These are phyloP conservation scores for Anoplopoma fimbria DNA, from an alignment of 2,113 vertebrate genomes.

Conservation along the genomic window DNA sequence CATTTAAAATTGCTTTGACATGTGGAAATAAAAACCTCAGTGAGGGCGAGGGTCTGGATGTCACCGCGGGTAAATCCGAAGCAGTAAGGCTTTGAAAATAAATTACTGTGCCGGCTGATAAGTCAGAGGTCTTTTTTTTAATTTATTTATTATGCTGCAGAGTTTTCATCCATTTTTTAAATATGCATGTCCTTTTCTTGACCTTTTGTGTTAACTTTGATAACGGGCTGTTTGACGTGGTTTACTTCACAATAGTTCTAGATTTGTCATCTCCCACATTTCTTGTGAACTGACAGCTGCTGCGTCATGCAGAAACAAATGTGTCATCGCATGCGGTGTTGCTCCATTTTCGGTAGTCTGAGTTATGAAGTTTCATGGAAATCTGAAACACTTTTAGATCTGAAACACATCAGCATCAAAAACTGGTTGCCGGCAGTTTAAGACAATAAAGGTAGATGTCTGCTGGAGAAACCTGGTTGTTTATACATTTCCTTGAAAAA, in stretches of 20 bases:
- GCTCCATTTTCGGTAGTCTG: not conserved
- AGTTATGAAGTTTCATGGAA: not conserved
- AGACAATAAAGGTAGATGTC: not conserved
- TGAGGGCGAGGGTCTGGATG: slow-evolving; percentile 27
- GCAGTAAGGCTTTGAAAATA: slow-evolving; percentile 22
- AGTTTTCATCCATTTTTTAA: slow-evolving; percentile 9
- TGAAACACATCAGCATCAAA: not conserved
- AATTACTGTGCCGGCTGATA: slow-evolving; percentile 42
- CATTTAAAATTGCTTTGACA: slow-evolving; percentile 60
- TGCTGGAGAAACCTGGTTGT: not conserved
- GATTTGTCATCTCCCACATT: not conserved
- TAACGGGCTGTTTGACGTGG: not conserved
- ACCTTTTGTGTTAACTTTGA: slow-evolving; percentile 14
- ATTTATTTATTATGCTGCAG: slow-evolving; percentile 2
- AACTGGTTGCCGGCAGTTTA: not conserved
- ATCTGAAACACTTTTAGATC: not conserved
- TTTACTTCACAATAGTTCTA: not conserved
- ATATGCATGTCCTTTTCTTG: slow-evolving; percentile 5
- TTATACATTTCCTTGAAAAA: not conserved
- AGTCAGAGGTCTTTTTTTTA: slow-evolving; percentile 1
- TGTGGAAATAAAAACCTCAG: slow-evolving; percentile 44
- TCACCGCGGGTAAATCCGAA: slow-evolving; percentile 37
- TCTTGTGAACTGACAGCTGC: not conserved
- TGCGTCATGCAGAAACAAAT: not conserved
- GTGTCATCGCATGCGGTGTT: not conserved